phyloP scores from a whole-genome alignment of 1,140 invertebrate species.

The Pentalonia nigronervosa region DNA sequence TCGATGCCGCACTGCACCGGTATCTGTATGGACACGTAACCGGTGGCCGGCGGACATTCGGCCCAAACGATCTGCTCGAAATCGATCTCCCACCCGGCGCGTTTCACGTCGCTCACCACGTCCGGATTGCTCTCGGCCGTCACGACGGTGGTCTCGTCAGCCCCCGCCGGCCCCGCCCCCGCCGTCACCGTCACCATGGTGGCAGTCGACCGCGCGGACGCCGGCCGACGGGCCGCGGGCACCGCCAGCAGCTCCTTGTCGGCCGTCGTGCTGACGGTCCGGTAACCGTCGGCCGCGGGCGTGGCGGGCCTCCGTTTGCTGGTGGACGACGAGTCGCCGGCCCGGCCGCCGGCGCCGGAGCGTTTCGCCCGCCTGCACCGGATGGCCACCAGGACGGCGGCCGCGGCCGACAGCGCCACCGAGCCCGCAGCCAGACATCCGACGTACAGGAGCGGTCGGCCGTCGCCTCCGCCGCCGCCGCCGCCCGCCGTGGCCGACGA shows the following conservation, averaged over 20 bases:
- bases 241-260: constrained; percentile 59
- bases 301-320: constrained; percentile 64
- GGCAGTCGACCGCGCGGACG: constrained; percentile 60
- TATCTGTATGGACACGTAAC: constrained; percentile 53
- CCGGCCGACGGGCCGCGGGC: constrained; percentile 61
- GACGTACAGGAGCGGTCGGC: constrained; percentile 63
- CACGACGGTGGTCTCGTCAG: constrained; percentile 65
- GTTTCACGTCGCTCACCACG: constrained; percentile 72
- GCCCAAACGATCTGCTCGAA: constrained; percentile 48
- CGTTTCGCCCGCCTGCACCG: constrained; percentile 63
- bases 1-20: constrained; percentile 48
- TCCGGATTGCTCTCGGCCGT: constrained; percentile 76
- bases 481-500: constrained; percentile 59
- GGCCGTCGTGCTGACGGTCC: constrained; percentile 59
- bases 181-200: constrained; percentile 62
- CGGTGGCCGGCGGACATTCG: constrained; percentile 48
- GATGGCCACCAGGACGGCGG: constrained; percentile 59
- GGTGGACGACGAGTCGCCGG: constrained; percentile 62
- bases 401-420: constrained; percentile 57
- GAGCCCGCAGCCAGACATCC: constrained; percentile 59
- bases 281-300: constrained; percentile 59
- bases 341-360: constrained; percentile 22
- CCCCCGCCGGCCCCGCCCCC: constrained; percentile 61
- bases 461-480: constrained; percentile 62
- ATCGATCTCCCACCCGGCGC: constrained; percentile 39